Conservation (phyloP, 2,113 vertebrate species). For the Elephantulus edwardii region DNA sequence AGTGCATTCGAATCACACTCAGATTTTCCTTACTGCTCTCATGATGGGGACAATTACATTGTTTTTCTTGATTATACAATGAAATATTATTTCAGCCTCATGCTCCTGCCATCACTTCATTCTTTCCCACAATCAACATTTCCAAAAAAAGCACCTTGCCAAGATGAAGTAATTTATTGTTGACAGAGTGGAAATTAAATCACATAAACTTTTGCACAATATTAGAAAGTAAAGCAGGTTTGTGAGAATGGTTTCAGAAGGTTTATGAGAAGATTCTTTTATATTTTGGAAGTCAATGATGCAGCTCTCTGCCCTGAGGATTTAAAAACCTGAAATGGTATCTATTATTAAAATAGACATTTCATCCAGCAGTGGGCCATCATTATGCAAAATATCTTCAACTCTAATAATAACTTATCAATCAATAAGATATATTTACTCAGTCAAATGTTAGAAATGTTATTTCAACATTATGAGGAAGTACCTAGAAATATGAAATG, state of each 20-base stretch:
- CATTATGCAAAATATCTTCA: slow-evolving; percentile 7
- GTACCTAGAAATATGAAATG: not conserved
- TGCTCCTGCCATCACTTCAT: not conserved
- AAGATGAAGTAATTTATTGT: slow-evolving; percentile 57
- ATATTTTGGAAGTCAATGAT: slow-evolving; percentile 28
- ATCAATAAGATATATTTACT: not conserved
- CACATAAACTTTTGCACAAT: slow-evolving; percentile 16
- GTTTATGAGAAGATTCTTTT: slow-evolving; percentile 21
- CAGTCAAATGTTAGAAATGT: slow-evolving; percentile 22
- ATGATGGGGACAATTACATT: slow-evolving; percentile 12
- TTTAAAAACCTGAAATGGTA: not conserved
- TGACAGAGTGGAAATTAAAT: slow-evolving; percentile 50
- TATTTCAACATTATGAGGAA: slow-evolving; percentile 28
- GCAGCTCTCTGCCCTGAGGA: slow-evolving; percentile 42
- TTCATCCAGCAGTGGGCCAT: slow-evolving; percentile 32
- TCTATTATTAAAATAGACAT: slow-evolving; percentile 25
- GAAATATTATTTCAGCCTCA: slow-evolving; percentile 25
- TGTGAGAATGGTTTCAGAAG: slow-evolving; percentile 4
- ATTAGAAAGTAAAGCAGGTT: not conserved
- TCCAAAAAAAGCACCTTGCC: slow-evolving; percentile 25
- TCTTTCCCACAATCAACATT: slow-evolving; percentile 26
- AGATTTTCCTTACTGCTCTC: not conserved
- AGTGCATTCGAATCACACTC: slow-evolving; percentile 28
- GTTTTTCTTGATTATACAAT: slow-evolving; percentile 44
- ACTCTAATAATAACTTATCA: not conserved